Conservation (phyloP, 2,113 vertebrate species). For the Nibea albiflora region DNA sequence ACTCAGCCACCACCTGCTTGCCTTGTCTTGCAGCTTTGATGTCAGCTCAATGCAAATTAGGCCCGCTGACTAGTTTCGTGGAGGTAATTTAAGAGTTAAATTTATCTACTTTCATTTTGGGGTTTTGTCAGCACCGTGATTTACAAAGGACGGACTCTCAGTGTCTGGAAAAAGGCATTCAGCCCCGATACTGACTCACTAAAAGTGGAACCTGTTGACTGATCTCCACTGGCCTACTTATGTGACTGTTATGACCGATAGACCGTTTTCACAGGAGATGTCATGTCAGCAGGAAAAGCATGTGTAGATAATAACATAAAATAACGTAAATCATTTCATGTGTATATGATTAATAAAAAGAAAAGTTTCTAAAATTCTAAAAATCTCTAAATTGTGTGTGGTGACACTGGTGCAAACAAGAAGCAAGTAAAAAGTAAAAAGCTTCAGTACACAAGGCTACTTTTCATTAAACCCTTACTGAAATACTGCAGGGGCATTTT, state of each 20-base stretch:
- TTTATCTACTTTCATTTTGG: not conserved
- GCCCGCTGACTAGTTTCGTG: not conserved
- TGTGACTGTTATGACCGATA: not conserved
- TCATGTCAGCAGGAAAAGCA: not conserved
- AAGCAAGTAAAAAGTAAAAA: not conserved
- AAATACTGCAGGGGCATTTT: not conserved
- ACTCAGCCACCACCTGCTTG: conserved; percentile 32
- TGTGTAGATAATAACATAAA: not conserved
- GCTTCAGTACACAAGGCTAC: no score
- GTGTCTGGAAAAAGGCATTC: not conserved
- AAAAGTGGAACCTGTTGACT: not conserved
- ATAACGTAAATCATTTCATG: no score
- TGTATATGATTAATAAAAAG: no score
- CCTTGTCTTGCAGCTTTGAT: not conserved
- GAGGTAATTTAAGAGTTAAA: not conserved
- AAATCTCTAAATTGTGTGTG: no score
- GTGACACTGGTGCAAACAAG: not conserved
- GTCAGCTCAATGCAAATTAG: not conserved
- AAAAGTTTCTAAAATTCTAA: no score
- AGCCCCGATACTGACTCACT: no score
- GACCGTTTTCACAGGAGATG: not conserved
- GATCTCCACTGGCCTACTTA: not conserved
- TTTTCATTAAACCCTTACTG: not conserved
- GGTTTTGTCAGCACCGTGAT: not conserved
- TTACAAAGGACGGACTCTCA: not conserved